Conservation (phyloP, 2,113 vertebrate genomes). For the Physeter macrocephalus region DNA sequence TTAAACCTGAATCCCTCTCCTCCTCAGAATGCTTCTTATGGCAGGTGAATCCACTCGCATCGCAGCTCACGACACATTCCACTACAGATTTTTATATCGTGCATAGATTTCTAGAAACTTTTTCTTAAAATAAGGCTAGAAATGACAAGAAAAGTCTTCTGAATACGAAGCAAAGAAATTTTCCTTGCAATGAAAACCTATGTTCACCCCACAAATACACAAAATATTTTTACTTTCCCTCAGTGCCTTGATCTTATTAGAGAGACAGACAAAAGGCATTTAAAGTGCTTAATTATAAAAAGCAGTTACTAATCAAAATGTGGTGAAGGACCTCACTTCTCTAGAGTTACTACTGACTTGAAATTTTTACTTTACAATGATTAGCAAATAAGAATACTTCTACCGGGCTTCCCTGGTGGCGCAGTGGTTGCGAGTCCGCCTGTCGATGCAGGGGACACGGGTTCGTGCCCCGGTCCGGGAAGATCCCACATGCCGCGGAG, state of each 20-base stretch:
- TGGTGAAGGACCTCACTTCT: neutral
- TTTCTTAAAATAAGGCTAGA: neutral
- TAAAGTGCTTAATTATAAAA: neutral
- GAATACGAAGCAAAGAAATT: neutral
- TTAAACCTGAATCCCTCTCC: neutral
- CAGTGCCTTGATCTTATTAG: neutral
- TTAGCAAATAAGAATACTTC: neutral
- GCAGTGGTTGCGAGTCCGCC: no score
- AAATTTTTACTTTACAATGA: neutral
- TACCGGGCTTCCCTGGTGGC: no score
- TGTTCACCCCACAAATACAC: neutral
- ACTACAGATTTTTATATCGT: neutral
- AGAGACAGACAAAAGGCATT: neutral
- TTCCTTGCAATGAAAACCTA: neutral
- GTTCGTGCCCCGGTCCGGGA: no score
- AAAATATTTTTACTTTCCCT: neutral
- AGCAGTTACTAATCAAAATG: neutral
- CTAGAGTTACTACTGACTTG: neutral
- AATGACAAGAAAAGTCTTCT: neutral
- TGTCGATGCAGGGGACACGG: no score
- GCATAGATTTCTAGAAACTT: constrained; percentile 19
- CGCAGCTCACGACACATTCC: neutral
- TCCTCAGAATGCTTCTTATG: neutral
- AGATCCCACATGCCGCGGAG: no score
- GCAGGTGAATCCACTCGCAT: neutral